Percentiles rank a stretch among this genome's conserved stretches.
Evolutionary conservation across 2,888 invertebrate species (phyloP).

Genomic region (Troides helena): DNA sequence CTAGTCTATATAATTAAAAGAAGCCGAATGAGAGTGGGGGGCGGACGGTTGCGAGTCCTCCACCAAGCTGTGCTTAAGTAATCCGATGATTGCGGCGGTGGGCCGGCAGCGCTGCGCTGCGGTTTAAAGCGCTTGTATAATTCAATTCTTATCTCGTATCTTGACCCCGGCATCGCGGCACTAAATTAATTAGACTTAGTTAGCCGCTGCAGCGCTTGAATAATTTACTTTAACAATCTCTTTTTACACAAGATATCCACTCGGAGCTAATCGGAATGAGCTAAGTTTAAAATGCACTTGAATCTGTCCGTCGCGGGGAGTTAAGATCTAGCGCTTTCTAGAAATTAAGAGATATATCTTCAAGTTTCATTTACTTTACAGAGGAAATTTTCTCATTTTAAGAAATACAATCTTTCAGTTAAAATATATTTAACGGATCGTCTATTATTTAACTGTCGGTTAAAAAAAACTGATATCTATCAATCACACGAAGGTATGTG

Average conservation of each 20-base stretch:
- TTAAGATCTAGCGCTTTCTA: slow-evolving; percentile 14
- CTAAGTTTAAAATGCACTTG: slow-evolving; percentile 33
- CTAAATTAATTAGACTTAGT: slow-evolving; percentile 50
- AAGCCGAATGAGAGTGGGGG: background rate
- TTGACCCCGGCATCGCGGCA: slow-evolving; percentile 43
- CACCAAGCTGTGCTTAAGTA: slow-evolving; percentile 21
- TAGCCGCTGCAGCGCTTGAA: slow-evolving; percentile 44
- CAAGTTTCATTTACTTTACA: background rate
- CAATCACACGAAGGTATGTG: too few species aligned
- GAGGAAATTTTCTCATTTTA: background rate
- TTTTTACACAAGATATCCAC: slow-evolving; percentile 37
- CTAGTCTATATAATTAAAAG: too few species aligned
- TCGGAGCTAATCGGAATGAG: slow-evolving; percentile 37
- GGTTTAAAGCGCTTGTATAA: slow-evolving; percentile 47
- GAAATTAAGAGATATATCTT: slow-evolving; percentile 9
- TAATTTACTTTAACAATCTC: slow-evolving; percentile 55
- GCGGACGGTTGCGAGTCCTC: background rate
- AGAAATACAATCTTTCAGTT: background rate
- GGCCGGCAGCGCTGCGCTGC: slow-evolving; percentile 27
- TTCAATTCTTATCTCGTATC: slow-evolving; percentile 52
- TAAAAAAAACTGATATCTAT: too few species aligned
- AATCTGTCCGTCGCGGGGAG: slow-evolving; percentile 21
- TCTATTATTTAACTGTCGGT: too few species aligned
- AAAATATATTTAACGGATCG: background rate
- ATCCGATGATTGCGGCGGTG: slow-evolving; percentile 29